These are phyloP conservation scores for Drosophila sp. DNA, from an alignment of 1,140 invertebrate genomes.

Conservation along the genomic window DNA sequence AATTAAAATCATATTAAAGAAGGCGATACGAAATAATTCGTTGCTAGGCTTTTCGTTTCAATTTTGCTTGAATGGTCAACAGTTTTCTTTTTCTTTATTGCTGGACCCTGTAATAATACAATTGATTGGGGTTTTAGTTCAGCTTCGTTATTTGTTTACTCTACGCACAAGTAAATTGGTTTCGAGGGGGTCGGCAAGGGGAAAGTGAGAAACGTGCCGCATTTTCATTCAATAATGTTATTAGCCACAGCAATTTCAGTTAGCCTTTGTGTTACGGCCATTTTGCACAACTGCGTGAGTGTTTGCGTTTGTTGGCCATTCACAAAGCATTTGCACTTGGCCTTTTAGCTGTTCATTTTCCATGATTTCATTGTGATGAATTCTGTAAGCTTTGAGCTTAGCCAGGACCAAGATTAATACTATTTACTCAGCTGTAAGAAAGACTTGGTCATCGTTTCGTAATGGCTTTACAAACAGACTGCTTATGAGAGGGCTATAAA, in stretches of 20 bases:
- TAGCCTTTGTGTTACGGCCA: slow-evolving; percentile 51
- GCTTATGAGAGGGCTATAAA: slow-evolving; percentile 20
- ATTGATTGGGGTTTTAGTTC: slow-evolving; percentile 70
- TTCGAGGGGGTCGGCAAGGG: slow-evolving; percentile 36
- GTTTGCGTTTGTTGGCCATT: slow-evolving; percentile 29
- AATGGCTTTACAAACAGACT: slow-evolving; percentile 31
- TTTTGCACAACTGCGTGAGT: slow-evolving; percentile 46
- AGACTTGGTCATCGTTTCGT: slow-evolving; percentile 46
- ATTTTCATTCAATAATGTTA: slow-evolving; percentile 76
- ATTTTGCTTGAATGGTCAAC: slow-evolving; percentile 49
- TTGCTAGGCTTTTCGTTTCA: slow-evolving; percentile 58
- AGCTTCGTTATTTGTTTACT: slow-evolving; percentile 55
- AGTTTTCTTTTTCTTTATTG: slow-evolving; percentile 35
- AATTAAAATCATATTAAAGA: slow-evolving; percentile 76
- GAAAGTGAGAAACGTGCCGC: slow-evolving; percentile 28
- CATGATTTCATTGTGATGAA: slow-evolving; percentile 78
- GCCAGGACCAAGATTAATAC: slow-evolving; percentile 36
- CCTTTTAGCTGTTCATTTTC: slow-evolving; percentile 54
- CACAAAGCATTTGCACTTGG: slow-evolving; percentile 70
- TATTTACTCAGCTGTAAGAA: slow-evolving; percentile 53
- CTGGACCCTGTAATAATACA: slow-evolving; percentile 42
- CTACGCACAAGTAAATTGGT: slow-evolving; percentile 65
- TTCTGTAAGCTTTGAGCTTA: slow-evolving; percentile 55
- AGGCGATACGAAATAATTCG: slow-evolving; percentile 48
- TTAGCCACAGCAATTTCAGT: slow-evolving; percentile 72